A percentile compares a stretch with the other conserved stretches of the same genome.
These are phyloP conservation scores for Acholoe squamosa DNA, from an alignment of 2,888 invertebrate species.

Conservation along the genomic window DNA sequence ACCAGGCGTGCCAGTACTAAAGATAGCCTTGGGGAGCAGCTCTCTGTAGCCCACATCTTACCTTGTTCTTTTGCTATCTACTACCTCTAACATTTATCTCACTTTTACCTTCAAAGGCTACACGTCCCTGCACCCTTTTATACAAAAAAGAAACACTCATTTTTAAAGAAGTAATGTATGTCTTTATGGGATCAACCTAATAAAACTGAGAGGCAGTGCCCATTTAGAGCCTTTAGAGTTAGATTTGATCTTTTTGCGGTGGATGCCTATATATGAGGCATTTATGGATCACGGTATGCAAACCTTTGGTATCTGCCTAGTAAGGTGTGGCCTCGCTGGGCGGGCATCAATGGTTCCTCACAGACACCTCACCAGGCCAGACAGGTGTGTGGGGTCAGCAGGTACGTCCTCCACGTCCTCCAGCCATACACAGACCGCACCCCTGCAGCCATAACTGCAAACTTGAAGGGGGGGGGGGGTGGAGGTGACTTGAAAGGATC, in stretches of 20 bases:
- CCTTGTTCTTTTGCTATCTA: neutral
- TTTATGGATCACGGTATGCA: no score
- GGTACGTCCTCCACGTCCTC: constrained; percentile 8
- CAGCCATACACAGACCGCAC: neutral
- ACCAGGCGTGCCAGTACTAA: constrained; percentile 1
- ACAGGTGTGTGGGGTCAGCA: constrained; percentile 48
- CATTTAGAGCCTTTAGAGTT: no score
- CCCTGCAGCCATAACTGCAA: neutral
- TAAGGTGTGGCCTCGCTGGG: constrained; percentile 28
- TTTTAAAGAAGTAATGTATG: no score
- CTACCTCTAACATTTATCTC: neutral
- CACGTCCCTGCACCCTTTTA: no score
- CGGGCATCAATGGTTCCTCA: neutral
- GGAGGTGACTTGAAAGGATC: neutral
- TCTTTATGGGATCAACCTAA: no score
- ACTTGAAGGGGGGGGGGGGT: neutral
- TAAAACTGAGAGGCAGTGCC: no score
- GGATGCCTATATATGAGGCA: no score
- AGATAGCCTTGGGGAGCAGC: constrained; percentile 16
- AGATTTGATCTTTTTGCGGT: no score
- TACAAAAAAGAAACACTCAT: no score
- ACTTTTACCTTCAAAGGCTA: neutral
- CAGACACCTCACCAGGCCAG: constrained; percentile 48
- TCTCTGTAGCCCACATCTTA: constrained; percentile 4
- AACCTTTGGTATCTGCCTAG: neutral